Evolutionary conservation across 2,113 vertebrate species (phyloP), one percentile per base, ranked within the genome.

Genomic region (Semnornis frantzii): DNA sequence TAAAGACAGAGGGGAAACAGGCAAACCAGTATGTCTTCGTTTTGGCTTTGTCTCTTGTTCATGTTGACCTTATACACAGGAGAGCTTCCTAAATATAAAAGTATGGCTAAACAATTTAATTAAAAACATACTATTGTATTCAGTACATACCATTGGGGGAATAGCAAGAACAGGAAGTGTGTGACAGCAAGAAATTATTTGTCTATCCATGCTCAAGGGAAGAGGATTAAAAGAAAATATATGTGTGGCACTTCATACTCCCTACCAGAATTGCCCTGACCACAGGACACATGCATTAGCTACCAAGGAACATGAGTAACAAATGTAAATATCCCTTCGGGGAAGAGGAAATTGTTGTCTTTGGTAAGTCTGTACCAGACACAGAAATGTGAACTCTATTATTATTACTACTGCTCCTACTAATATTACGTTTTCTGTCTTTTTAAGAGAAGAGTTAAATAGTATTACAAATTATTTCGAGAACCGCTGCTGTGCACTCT

Each of bases 21-120:
- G 37, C 3, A 90, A 94, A 83, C 6, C 13, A 68, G 19, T n/a
- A 48, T 10, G 3, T 33, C 54, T 84, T 66, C 9, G 13, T 75
- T 88, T 88, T 72, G 54, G 31, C 72, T 72, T 86, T 44, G 17
- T 37, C 69, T 92, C 89, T 60, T 77, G 21, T 34, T 91, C n/a
- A 48, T 44, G 48, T 37, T 78, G 54, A 65, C 59, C 31, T 75
- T 33, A 52, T 81, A 70, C 46, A 88, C 21, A 68, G 62, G 23
- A 84, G 12, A 84, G 15, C 12, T 86, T 77, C 33, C 42, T 64
- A 60, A 68, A 25, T 24, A 31, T 81, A 50, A 74, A 62, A 50
- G 30, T 18, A 50, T 12, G 8, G 24, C 17, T 60, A 62, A 92
- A 82, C 71, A 66, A 75, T 75, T 75, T 82, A 86, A 64, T 71